These are phyloP conservation scores for Panthera tigris DNA, from an alignment of 2,113 vertebrate species.

Conservation along the genomic window DNA sequence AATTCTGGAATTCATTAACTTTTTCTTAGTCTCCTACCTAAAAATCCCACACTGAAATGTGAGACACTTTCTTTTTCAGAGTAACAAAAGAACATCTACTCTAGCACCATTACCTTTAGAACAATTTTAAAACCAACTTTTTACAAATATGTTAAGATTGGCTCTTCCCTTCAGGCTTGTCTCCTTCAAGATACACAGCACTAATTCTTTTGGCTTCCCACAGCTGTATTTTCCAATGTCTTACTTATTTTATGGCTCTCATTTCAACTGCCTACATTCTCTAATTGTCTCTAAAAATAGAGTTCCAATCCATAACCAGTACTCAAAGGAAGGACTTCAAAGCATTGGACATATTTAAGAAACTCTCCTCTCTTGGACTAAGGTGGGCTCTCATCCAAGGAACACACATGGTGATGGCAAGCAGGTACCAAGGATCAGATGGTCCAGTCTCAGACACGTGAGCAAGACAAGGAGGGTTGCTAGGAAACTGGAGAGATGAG, in stretches of 20 bases:
- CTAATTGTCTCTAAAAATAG: constrained; percentile 31
- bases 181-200: background rate
- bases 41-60: background rate
- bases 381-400: background rate
- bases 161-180: background rate
- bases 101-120: background rate
- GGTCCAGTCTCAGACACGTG: background rate
- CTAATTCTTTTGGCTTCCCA: background rate
- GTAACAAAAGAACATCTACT: background rate
- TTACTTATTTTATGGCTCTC: background rate
- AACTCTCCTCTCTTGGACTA: background rate
- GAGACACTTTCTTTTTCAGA: background rate
- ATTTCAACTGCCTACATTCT: background rate
- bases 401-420: background rate
- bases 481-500: background rate
- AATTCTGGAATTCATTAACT: background rate
- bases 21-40: background rate
- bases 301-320: background rate
- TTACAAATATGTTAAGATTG: background rate
- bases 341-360: background rate
- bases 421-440: background rate
- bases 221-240: background rate
- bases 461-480: background rate
- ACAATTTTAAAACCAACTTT: background rate
- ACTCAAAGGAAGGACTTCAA: background rate